Conservation (phyloP, 2,113 vertebrate species). For the Sula dactylatra region DNA sequence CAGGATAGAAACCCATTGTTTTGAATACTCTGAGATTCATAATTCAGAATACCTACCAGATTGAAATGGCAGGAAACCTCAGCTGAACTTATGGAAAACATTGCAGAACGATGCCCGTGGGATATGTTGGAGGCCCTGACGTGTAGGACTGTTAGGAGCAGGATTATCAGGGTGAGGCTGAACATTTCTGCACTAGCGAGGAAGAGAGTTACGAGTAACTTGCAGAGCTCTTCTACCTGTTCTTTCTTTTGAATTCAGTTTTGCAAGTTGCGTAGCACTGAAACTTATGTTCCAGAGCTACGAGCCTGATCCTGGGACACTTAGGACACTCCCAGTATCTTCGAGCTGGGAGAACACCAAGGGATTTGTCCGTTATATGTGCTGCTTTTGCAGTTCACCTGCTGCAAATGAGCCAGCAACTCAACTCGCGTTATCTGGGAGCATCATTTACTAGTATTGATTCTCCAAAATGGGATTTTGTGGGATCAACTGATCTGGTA, state of each 20-base stretch:
- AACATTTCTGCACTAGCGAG: neutral
- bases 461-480: neutral
- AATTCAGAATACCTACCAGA: neutral
- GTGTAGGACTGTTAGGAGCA: neutral
- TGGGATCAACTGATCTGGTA: neutral
- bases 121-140: neutral
- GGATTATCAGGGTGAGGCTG: neutral
- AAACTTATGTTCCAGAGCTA: neutral
- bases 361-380: neutral
- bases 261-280: neutral
- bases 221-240: neutral
- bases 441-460: neutral
- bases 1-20: neutral
- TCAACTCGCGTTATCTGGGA: neutral
- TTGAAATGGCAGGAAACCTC: neutral
- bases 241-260: neutral
- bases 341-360: neutral
- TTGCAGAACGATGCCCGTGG: neutral
- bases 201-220: neutral
- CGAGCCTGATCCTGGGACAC: neutral
- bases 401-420: neutral
- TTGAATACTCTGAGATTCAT: neutral
- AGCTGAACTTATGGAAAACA: neutral
- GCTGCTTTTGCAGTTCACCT: neutral
- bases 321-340: neutral